Conservation (phyloP, 2,888 invertebrate species). For the Tortrix viridana region DNA sequence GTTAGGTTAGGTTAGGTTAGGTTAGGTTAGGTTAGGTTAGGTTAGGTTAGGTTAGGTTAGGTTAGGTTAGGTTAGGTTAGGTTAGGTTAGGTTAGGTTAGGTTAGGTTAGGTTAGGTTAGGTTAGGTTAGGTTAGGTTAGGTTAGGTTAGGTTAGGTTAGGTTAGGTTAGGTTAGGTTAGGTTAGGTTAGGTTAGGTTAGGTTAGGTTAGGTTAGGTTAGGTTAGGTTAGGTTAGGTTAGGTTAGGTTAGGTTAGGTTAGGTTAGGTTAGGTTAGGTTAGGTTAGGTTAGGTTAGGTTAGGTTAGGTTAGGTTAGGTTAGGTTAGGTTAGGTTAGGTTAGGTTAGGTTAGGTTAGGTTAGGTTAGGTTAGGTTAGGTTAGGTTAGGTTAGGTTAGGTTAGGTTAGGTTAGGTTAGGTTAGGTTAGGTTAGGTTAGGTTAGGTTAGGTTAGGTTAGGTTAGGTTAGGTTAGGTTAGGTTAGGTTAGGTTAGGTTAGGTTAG, state of each 20-base stretch:
- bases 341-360: constrained; percentile 20
- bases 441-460: constrained; percentile 19
- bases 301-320: constrained; percentile 20
- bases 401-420: constrained; percentile 20
- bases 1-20: constrained; percentile 20
- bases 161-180: constrained; percentile 18
- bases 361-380: constrained; percentile 20
- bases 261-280: constrained; percentile 20
- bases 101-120: constrained; percentile 24
- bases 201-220: constrained; percentile 20
- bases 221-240: constrained; percentile 19
- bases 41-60: constrained; percentile 30
- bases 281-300: constrained; percentile 20
- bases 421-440: constrained; percentile 20
- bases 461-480: constrained; percentile 20
- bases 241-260: constrained; percentile 20
- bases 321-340: constrained; percentile 17
- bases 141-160: constrained; percentile 20
- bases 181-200: constrained; percentile 20
- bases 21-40: constrained; percentile 20
- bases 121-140: constrained; percentile 20
- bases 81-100: constrained; percentile 20
- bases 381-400: constrained; percentile 20
- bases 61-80: constrained; percentile 24
- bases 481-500: constrained; percentile 14